Base-by-base conservation (phyloP, 2,888 invertebrate species). In the Petrophora chlorosata region DNA sequence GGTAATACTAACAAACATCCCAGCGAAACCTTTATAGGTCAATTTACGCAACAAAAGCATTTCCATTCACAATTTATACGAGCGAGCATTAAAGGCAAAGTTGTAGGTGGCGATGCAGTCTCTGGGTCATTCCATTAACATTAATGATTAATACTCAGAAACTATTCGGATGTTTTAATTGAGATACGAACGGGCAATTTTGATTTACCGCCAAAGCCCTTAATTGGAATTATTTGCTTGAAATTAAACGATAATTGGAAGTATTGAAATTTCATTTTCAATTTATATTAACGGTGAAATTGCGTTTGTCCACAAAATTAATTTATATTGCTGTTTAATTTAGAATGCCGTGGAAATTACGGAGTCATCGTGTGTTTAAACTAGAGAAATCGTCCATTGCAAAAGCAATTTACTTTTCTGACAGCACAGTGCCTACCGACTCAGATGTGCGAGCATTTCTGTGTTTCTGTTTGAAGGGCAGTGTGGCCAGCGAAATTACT, bases 131-230 rank as follows among this genome's bases (percentile, higher is more conserved):
- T 75, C 73, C 61, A 75, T 74, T 75, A 73, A 58, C 51, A 47
- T 45, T 48, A 48, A 67, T 77, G 81, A 82, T 82, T 76, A 77
- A 83, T 76, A 69, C 65, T 45, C 56, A 66, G 44, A 56, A 70
- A 70, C 72, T 66, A 75, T 69, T 76, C 64, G 70, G 76, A 81
- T 74, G 71, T 63, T 81, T 81, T 55, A 84, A 83, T 85, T 82
- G 82, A 83, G 56, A 51, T 53, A 47, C 55, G 43, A 48, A 59
- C 29, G 33, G 33, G 33, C 36, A 42, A 38, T 48, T 76, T 75
- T 82, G 82, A 82, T 79, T 80, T 76, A 80, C 62, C 56, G 61
- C 67, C 65, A 61, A 58, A 56, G 55, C 59, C 33, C 73, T 73
- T 75, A 70, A 72, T 76, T 75, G 67, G 62, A 74, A 67, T 59